Percentiles rank a stretch among this genome's conserved stretches.
Conservation (phyloP, 2,797 vertebrate genomes). For the Anabacerthia variegaticeps region DNA sequence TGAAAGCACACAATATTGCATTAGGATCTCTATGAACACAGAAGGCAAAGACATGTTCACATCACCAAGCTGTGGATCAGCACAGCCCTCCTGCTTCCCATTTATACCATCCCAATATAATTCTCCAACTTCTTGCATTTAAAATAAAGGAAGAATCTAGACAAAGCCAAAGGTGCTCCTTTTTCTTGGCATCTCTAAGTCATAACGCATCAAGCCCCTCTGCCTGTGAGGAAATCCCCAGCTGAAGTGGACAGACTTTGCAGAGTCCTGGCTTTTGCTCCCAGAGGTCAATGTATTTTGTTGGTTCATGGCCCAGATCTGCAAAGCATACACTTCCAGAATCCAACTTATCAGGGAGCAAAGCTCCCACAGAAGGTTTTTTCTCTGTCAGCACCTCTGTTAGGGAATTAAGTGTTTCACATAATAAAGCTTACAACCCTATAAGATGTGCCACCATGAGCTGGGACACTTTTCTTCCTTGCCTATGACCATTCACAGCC, state of each 20-base stretch:
- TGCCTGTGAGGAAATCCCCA: not conserved
- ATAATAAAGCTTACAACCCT: not conserved
- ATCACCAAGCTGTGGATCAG: fast-evolving
- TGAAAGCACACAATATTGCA: not conserved
- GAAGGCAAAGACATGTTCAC: not conserved
- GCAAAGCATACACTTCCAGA: not conserved
- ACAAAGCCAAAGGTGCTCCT: not conserved
- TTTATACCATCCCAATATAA: not conserved
- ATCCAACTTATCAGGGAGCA: not conserved
- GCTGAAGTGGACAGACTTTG: not conserved
- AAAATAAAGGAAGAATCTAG: not conserved
- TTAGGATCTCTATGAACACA: not conserved
- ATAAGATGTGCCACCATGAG: not conserved
- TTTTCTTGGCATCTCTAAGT: not conserved
- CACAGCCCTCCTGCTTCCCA: not conserved
- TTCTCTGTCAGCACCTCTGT: not conserved
- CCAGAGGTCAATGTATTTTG: too few relatives aligned
- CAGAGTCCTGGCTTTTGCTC: not conserved
- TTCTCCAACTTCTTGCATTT: not conserved
- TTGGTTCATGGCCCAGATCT: not conserved
- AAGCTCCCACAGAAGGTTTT: not conserved
- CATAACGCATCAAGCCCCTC: not conserved
- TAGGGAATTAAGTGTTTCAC: not conserved
- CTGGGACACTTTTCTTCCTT: not conserved
- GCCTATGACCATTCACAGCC: not conserved